Evolutionary conservation across 2,113 vertebrate species (phyloP).

Genomic region (Bubalus kerabau): DNA sequence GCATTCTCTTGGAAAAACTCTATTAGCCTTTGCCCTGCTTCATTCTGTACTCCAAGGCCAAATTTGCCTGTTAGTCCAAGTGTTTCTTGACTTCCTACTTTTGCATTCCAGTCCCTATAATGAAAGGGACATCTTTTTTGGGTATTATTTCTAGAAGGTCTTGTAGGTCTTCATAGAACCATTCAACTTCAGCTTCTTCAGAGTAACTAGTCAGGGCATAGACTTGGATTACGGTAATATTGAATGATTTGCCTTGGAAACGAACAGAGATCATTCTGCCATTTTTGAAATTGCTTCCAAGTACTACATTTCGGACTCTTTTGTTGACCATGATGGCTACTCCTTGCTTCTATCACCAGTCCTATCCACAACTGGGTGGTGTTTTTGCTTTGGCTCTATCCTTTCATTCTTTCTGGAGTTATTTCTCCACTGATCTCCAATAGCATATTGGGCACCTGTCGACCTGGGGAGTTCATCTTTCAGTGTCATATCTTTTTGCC

Average conservation of each 20-base stretch:
- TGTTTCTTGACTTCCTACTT: not conserved
- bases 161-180: not conserved
- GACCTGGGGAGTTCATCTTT: not conserved
- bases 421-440: not conserved
- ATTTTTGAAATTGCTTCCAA: not conserved
- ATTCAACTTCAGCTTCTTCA: not conserved
- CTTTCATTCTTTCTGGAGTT: not conserved
- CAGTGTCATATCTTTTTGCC: not conserved
- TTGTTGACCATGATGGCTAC: not conserved
- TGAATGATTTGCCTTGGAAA: not conserved
- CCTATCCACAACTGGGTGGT: not conserved
- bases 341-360: not conserved
- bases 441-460: not conserved
- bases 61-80: not conserved
- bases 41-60: not conserved
- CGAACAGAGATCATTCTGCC: not conserved
- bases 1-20: not conserved
- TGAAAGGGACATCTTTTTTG: not conserved
- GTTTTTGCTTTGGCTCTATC: not conserved
- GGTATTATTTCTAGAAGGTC: not conserved
- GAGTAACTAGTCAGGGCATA: not conserved
- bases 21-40: not conserved
- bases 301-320: rapidly evolving
- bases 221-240: not conserved
- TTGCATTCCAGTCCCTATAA: not conserved